Evolutionary conservation across 2,797 vertebrate genomes (phyloP).

Genomic region (Microchirus variegatus): DNA sequence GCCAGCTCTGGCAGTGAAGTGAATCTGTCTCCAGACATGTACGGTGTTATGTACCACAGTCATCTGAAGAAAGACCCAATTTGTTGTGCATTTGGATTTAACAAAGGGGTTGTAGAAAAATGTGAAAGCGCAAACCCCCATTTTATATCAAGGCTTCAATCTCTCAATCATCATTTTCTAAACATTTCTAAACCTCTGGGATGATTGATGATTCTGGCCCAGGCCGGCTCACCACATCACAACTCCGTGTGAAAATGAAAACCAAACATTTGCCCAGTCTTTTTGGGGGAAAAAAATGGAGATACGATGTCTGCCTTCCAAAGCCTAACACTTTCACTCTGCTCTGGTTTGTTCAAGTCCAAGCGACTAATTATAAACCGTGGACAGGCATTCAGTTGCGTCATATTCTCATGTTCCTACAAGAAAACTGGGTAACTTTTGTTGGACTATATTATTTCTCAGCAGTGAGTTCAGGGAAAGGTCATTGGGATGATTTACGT

Average conservation of each 20-base stretch:
- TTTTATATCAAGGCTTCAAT: conserved; percentile 10
- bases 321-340: neutral
- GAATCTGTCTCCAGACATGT: conserved; percentile 13
- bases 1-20: conserved; percentile 13
- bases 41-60: conserved; percentile 31
- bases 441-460: neutral
- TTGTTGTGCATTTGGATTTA: conserved; percentile 11
- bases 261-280: neutral
- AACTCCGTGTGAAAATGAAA: neutral
- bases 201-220: neutral
- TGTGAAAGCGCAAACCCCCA: conserved; percentile 1
- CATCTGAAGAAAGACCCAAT: neutral
- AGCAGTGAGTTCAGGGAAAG: conserved; percentile 15
- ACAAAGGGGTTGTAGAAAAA: conserved; percentile 11
- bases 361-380: neutral
- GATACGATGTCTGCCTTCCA: conserved; percentile 8
- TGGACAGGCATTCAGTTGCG: neutral
- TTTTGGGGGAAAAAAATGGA: neutral
- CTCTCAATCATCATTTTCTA: conserved; percentile 3
- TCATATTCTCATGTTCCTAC: neutral
- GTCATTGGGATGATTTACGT: conserved; percentile 16
- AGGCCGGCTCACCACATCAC: neutral
- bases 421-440: conserved; percentile 3
- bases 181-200: neutral
- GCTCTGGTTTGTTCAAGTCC: conserved; percentile 2